These are phyloP conservation scores for Myodes glareolus DNA, from an alignment of 2,113 vertebrate genomes.

Conservation along the genomic window DNA sequence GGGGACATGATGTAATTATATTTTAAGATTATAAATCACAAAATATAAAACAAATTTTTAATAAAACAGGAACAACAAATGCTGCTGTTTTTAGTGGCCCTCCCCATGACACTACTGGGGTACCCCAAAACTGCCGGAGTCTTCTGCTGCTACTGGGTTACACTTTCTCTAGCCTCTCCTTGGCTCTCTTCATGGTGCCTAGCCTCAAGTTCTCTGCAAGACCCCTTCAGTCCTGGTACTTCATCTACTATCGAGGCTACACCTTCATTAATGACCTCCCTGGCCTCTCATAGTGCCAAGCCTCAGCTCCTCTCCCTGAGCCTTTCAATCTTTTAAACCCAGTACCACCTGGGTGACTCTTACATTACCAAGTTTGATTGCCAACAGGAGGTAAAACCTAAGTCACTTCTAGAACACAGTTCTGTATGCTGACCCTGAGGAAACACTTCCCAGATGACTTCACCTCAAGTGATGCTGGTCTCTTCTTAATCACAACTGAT, in stretches of 20 bases:
- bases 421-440: not conserved
- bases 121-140: not conserved
- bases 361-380: not conserved
- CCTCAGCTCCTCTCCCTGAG: too few relatives aligned
- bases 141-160: not conserved
- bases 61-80: not conserved
- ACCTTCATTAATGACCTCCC: too few relatives aligned
- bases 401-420: not conserved
- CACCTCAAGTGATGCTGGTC: not conserved
- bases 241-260: too few relatives aligned
- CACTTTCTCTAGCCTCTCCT: not conserved
- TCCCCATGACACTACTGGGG: not conserved
- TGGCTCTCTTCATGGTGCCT: not conserved
- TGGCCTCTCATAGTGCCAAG: too few relatives aligned
- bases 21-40: not conserved
- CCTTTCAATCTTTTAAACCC: not conserved
- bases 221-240: too few relatives aligned
- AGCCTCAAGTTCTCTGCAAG: not conserved
- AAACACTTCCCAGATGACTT: not conserved
- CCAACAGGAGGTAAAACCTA: not conserved
- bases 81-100: not conserved
- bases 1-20: not conserved
- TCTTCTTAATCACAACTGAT: not conserved
- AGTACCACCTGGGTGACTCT: not conserved
- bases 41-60: not conserved